phyloP scores from a whole-genome alignment of 2,113 vertebrate genomes.

The Percopsis transmontana region DNA sequence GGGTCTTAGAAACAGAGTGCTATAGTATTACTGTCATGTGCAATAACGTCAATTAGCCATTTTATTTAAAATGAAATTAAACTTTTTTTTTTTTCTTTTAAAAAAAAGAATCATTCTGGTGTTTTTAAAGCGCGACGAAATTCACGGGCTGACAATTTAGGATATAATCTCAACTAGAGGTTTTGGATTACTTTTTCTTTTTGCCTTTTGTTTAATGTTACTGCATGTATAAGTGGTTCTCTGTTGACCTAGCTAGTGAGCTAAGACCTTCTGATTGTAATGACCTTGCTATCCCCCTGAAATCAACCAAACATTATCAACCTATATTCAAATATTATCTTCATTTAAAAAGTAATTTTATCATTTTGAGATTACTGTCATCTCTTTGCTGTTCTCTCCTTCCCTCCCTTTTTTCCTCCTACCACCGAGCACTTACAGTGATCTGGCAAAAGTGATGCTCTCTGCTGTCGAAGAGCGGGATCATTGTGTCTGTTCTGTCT shows the following conservation, averaged over 20 bases:
- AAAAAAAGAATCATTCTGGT: conserved; percentile 23
- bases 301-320: conserved; percentile 73
- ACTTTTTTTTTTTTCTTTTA: conserved; percentile 29
- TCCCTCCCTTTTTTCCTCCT: conserved; percentile 13
- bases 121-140: conserved; percentile 41
- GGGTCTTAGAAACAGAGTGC: conserved; percentile 55
- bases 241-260: conserved; percentile 71
- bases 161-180: conserved; percentile 48
- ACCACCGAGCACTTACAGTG: conserved; percentile 51
- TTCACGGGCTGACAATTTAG: no score
- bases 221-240: conserved; percentile 70
- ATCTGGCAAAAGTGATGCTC: conserved; percentile 49
- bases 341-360: conserved; percentile 72
- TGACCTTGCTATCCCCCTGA: conserved; percentile 52
- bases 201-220: conserved; percentile 28
- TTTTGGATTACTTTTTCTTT: conserved; percentile 19
- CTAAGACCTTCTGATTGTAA: conserved; percentile 78
- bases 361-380: conserved; percentile 55
- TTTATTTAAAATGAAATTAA: conserved; percentile 68
- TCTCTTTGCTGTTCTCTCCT: conserved; percentile 33
- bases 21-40: conserved; percentile 78
- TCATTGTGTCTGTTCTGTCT: conserved; percentile 28
- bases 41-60: conserved; percentile 76
- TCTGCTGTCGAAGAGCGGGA: conserved; percentile 9
- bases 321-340: conserved; percentile 71